Base-by-base conservation (phyloP, 2,797 vertebrate genomes). In the Anniella stebbinsi region DNA sequence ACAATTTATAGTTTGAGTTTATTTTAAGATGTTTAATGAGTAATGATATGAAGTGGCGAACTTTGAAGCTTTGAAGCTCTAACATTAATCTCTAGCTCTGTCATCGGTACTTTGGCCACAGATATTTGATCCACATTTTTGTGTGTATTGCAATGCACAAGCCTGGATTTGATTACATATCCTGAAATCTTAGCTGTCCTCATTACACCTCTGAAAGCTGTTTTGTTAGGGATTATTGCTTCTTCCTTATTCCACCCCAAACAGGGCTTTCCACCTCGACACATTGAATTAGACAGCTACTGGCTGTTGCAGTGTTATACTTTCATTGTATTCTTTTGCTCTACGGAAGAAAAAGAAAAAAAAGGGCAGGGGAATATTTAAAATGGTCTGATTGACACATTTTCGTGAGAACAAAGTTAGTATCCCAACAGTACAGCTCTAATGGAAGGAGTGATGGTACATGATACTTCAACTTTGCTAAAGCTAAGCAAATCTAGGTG, bases 121-220 rank as follows among this genome's bases (percentile, higher is more conserved):
- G 38, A 75, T 73, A 67, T 87, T 86, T 75, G 57, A 87, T 72
- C 63, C 48, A 77, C 48, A 45, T 78, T 82, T 76, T 76, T 75
- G 45, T 45, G 51, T 63, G 60, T 78, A 23, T 48, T 45, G 33
- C 15, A 84, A 28, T 78, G 60, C 5, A 60, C 48, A 91, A 84
- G 48, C 48, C 73, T 73, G 69, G 10, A 18, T 87, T 30, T 51
- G 25, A 75, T 63, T 41, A 75, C 41, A n/a, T 45, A 80, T 15
- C 84, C 84, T 73, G 54, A 73, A 90, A 86, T 89, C 51, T 63
- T 90, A 73, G 67, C 77, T 78, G 51, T 11, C 12, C 67, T 90
- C 54, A 21, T 80, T 70, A 48, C 4, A 38, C 48, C 54, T 21
- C 63, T 60, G 45, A 66, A 87, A 81, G 18, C 41, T 80, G 69